phyloP scores from a whole-genome alignment of 2,797 vertebrate genomes.

The Etheostoma nigrum region DNA sequence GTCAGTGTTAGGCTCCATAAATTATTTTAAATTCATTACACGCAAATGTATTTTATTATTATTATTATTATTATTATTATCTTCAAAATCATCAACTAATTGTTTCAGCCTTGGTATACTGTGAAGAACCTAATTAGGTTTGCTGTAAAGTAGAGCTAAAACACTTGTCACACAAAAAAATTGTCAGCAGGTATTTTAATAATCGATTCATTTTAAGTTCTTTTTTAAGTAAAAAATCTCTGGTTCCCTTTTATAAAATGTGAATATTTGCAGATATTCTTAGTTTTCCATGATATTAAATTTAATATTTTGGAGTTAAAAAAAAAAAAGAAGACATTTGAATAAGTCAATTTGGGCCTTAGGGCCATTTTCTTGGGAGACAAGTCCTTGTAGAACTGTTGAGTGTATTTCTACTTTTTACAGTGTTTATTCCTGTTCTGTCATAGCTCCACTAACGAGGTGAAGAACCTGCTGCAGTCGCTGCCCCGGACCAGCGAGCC shows the following conservation, averaged over 20 bases:
- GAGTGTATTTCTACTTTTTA: not conserved
- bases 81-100: not conserved
- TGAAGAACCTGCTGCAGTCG: conserved; percentile 98
- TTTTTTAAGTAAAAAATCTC: not conserved
- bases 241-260: not conserved
- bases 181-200: not conserved
- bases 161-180: no score
- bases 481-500: conserved; percentile 98
- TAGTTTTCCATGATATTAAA: no score
- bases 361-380: not conserved
- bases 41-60: not conserved
- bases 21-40: not conserved
- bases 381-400: conserved; percentile 4
- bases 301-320: no score
- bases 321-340: no score
- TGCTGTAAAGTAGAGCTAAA: not conserved
- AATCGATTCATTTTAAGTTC: not conserved
- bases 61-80: not conserved
- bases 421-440: conserved; percentile 16
- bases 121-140: not conserved
- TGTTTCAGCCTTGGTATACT: not conserved
- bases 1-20: not conserved
- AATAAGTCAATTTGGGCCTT: no score
- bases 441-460: conserved; percentile 96
- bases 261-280: not conserved